These are phyloP conservation scores for Lasioglossum calceatum DNA, from an alignment of 2,888 invertebrate species.

Conservation along the genomic window DNA sequence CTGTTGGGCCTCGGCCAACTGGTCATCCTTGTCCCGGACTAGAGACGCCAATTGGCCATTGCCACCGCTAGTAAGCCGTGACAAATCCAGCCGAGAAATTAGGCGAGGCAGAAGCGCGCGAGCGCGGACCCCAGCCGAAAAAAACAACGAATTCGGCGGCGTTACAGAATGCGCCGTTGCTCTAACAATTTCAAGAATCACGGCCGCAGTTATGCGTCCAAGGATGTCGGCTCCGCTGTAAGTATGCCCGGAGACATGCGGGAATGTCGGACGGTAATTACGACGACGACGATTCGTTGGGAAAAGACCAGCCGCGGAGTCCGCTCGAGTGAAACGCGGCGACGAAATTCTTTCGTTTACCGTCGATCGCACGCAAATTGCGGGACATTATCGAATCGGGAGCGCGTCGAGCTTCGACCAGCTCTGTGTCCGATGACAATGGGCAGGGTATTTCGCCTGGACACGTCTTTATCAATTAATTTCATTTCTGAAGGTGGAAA, in stretches of 20 bases:
- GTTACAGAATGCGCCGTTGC: conserved; percentile 13
- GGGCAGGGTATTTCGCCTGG: neutral
- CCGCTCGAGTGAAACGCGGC: neutral
- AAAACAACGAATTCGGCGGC: neutral
- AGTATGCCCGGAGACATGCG: neutral
- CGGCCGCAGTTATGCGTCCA: conserved; percentile 14
- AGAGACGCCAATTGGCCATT: conserved; percentile 59
- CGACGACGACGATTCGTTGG: neutral
- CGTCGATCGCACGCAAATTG: neutral
- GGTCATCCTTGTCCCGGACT: conserved; percentile 23
- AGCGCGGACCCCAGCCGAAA: neutral
- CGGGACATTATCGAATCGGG: neutral
- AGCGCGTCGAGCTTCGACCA: neutral
- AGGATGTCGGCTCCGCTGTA: conserved; percentile 9
- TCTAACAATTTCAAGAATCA: conserved; percentile 45
- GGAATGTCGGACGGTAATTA: neutral
- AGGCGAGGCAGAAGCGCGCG: neutral
- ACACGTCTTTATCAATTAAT: neutral
- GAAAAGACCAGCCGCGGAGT: neutral
- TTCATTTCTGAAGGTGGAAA: neutral
- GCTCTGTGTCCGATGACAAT: neutral
- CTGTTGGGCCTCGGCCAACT: conserved; percentile 47
- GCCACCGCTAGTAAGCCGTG: neutral
- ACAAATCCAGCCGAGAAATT: conserved; percentile 34
- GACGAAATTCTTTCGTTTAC: conserved; percentile 16